phyloP scores from a whole-genome alignment of 2,797 vertebrate genomes.

The Arctocebus calabarensis region DNA sequence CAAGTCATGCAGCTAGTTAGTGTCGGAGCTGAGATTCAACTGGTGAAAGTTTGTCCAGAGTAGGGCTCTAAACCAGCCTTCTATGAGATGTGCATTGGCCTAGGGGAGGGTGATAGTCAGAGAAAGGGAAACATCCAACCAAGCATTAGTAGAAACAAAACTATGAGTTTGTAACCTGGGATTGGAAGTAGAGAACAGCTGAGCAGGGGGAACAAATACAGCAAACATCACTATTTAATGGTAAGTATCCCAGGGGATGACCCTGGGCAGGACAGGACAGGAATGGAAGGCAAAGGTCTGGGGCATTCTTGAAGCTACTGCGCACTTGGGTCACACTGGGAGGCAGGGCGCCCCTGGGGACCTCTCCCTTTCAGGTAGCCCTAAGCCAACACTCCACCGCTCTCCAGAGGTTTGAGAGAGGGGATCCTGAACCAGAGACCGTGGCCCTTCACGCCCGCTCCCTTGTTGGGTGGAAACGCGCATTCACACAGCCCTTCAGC shows the following conservation, averaged over 20 bases:
- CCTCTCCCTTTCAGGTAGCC: neutral
- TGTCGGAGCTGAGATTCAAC: neutral
- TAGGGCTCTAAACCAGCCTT: neutral
- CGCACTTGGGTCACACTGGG: neutral
- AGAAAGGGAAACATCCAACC: neutral
- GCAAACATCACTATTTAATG: neutral
- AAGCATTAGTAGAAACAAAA: neutral
- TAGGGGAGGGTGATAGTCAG: neutral
- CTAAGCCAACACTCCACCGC: neutral
- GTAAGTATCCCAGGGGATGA: neutral
- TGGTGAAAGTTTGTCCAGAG: neutral
- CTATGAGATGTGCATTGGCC: neutral
- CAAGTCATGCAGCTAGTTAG: neutral
- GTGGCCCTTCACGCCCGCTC: neutral
- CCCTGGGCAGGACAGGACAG: neutral
- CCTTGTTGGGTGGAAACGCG: neutral
- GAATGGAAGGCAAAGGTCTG: neutral
- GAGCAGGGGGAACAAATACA: neutral
- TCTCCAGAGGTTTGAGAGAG: neutral
- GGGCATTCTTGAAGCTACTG: neutral
- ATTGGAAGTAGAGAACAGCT: neutral
- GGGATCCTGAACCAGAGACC: neutral
- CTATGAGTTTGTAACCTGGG: neutral
- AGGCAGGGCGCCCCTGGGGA: neutral
- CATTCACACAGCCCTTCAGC: neutral